Evolutionary conservation across 2,797 vertebrate genomes (phyloP), one percentile per base, ranked within the genome.

Genomic region (Bradypus variegatus): DNA sequence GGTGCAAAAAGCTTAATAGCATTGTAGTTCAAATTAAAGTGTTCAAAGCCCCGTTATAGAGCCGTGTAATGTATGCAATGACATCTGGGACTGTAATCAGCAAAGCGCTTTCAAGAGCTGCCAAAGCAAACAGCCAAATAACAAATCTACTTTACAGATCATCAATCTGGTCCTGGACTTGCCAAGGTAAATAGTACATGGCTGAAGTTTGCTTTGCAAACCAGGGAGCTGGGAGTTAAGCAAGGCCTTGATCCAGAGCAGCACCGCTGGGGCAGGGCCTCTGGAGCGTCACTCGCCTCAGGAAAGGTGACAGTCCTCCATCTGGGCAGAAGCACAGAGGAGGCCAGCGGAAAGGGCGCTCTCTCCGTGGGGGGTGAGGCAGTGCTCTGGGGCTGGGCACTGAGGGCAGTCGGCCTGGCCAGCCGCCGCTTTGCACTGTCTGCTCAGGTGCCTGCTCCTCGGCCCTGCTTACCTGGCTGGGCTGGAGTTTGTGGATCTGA

Each of bases 111-210:
- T 99, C 98, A 99, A 99, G 98, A 98, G 96, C 98, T 98, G 99
- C 99, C 99, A 99, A 99, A 98, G 98, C 98, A 99, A 99, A 99
- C 98, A 99, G 98, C 97, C 98, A 98, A 99, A 99, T 99, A 99
- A 98, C 98, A 98, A 99, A 99, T 99, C 98, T 98, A 99, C 99
- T 99, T 99, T 99, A 98, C 98, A 99, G 98, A 98, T 98, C 98
- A 99, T 99, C 98, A 98, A 99, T 99, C 98, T 98, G 98, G 96
- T 96, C 97, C 94, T 94, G 97, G 97, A 98, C 97, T 97, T 97
- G 98, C 99, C 99, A 99, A 99, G 98, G 98, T 98, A 99, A 98
- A 99, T 98, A 99, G 97, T 97, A 97, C 97, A 97, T 98, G 97
- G 98, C 98, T 98, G 97, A 97, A 98, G 98, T 98, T 98, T 98